Evolutionary conservation across 2,113 vertebrate genomes (phyloP), one percentile per base, ranked within the genome.

Genomic region (Pomatostomus ruficeps): DNA sequence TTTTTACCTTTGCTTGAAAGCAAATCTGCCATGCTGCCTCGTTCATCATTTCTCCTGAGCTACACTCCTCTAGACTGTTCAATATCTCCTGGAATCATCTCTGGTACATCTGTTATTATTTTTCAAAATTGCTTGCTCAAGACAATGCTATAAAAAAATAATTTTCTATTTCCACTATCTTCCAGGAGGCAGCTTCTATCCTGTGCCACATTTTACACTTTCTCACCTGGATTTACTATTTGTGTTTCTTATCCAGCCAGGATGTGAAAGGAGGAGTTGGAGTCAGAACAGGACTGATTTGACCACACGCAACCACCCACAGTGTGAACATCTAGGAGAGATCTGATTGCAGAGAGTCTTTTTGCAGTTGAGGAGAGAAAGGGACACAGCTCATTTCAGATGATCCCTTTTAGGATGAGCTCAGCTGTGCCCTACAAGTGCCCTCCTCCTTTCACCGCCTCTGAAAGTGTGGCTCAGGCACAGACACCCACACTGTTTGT

Each of bases 11-110:
- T 28, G 24, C 52, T 55, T 35, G 6, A 85, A 91, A 94, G 63
- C 24, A 75, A 67, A 93, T 94, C 63, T 91, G 17, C 72, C 85
- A 2, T 45, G 62, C 79, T 85, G 66, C 84, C 81, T 89, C 6
- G 4, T 70, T 86, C 40, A 68, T 93, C 13, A 91, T 79, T 89
- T 78, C 76, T 88, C 40, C 40, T 61, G 59, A 94, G 83, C 62
- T 88, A 46, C 52, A 16, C 31, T 80, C n/a, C 81, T 92, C 52
- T 26, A n/a, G 48, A 73, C 66, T 59, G 68, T 51, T 93, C 93
- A 88, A 29, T 90, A 93, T 87, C 79, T 93, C 75, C 43, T 62
- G 55, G 57, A 97, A 93, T 82, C 35, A 83, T 33, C 78, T 45
- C 75, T 1, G 7, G 62, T 89, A 95, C 22, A 33, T 58, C 45